Percentiles rank a stretch among this genome's conserved stretches.
phyloP scores from a whole-genome alignment of 1,140 invertebrate genomes.

The Lycorma delicatula region DNA sequence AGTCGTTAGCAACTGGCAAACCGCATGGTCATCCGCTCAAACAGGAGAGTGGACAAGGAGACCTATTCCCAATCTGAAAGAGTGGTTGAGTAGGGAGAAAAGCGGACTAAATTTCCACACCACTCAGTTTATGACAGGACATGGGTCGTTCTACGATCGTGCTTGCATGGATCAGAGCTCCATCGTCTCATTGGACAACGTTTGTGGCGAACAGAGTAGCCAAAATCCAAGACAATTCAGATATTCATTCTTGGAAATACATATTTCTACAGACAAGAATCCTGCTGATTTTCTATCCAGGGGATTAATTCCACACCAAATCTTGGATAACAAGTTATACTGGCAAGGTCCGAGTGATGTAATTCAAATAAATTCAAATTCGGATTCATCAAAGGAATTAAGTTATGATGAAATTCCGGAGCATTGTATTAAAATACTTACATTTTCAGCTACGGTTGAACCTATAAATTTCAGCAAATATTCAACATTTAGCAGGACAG shows the following conservation, averaged over 20 bases:
- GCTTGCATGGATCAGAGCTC: slow-evolving; percentile 33
- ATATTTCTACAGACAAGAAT: slow-evolving; percentile 35
- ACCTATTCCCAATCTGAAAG: too few species aligned
- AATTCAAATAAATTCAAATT: background rate
- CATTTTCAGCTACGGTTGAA: background rate
- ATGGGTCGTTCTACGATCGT: slow-evolving; percentile 36
- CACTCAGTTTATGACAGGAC: too few species aligned
- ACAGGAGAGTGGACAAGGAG: too few species aligned
- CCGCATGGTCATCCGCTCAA: too few species aligned
- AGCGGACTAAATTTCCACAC: too few species aligned
- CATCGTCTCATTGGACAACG: slow-evolving; percentile 30
- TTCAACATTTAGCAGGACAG: background rate
- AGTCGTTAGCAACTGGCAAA: too few species aligned
- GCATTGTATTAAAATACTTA: background rate
- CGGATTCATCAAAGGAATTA: background rate
- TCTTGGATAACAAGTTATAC: slow-evolving; percentile 22
- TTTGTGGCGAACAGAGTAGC: slow-evolving; percentile 37
- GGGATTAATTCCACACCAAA: slow-evolving; percentile 26
- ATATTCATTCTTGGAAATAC: slow-evolving; percentile 36
- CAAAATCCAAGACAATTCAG: slow-evolving; percentile 30
- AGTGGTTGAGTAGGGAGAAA: too few species aligned
- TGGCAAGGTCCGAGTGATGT: slow-evolving; percentile 21
- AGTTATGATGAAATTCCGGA: slow-evolving; percentile 1
- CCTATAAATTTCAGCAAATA: background rate
- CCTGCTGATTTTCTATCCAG: slow-evolving; percentile 39